Base-by-base conservation (phyloP, 1,140 invertebrate species). In the Meloidogyne exigua region DNA sequence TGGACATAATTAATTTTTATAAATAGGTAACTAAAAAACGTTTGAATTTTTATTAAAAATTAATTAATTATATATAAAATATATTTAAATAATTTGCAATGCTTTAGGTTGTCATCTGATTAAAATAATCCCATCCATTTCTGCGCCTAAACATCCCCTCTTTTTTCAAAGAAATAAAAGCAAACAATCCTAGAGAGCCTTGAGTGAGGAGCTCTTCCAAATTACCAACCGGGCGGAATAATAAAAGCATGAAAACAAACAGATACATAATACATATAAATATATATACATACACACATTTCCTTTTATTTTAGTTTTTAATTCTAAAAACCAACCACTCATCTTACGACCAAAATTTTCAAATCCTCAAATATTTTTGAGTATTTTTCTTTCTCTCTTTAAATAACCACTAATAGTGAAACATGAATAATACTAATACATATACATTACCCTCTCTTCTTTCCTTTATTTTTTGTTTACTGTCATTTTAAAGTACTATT, bases 201-300 rank as follows among this genome's bases (percentile, higher is more conserved):
- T 49, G 28, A 32, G 28, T 2, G 9, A 10, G 10, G 36, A 39
- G 36, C 49, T n/a, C 13, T 57, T 57, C 18, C 18, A n/a, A 57
- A 57, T 57, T n/a, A 57, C 49, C 49, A 57, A 57, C 49, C 49
- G 49, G 49, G 49, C 49, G 49, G 49, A 57, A 57, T 57, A n/a
- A 18, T 57, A 57, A 57, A 57, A 57, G 42, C 11, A 44, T 44
- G 42, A 44, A 44, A 44, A 18, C 49, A 57, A 57, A 57, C 49
- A 57, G 49, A 57, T 57, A 57, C 18, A 57, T 57, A 57, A 32
- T 32, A 32, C 28, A 32, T 32, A 32, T n/a, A n/a, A n/a, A n/a
- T n/a, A 57, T n/a, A 57, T 18, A 57, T n/a, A n/a, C 4, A n/a
- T 57, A 21, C n/a, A 57, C 36, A 39, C 36, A 44, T 44, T 44